These are phyloP conservation scores for Pandemis heparana DNA, from an alignment of 2,888 invertebrate species.

Conservation along the genomic window DNA sequence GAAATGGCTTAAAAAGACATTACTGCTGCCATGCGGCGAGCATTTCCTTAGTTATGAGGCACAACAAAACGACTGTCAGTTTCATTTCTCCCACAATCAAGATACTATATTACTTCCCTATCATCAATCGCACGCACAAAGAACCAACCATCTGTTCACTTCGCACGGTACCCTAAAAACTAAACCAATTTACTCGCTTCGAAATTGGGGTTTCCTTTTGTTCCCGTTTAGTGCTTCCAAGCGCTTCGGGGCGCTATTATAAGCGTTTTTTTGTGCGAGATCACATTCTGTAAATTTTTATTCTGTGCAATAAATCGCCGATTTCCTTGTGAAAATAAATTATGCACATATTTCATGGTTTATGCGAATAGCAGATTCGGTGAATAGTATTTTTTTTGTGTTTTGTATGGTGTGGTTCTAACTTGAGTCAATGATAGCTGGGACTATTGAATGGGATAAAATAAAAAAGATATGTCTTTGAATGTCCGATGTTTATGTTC, in stretches of 20 bases:
- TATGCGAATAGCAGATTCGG: slow-evolving; percentile 2
- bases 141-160: slow-evolving; percentile 2
- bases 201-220: slow-evolving; percentile 23
- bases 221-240: slow-evolving; percentile 47
- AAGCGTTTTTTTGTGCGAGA: slow-evolving; percentile 58
- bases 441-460: neutral
- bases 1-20: too few species aligned
- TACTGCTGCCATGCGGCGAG: neutral
- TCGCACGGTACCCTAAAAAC: slow-evolving; percentile 15
- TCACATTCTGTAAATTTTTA: slow-evolving; percentile 44
- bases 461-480: too few species aligned
- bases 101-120: neutral
- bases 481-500: too few species aligned
- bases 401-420: slow-evolving; percentile 1
- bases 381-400: neutral
- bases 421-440: neutral
- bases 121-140: slow-evolving; percentile 1
- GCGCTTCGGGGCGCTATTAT: slow-evolving; percentile 63
- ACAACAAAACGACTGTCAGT: slow-evolving; percentile 4
- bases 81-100: slow-evolving; percentile 1
- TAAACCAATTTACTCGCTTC: slow-evolving; percentile 38
- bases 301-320: slow-evolving; percentile 50
- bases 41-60: slow-evolving; percentile 3
- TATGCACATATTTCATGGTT: slow-evolving; percentile 26
- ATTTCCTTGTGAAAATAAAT: slow-evolving; percentile 48